Percentiles rank a stretch among this genome's conserved stretches.
Conservation (phyloP, 2,113 vertebrate genomes). For the Alligator sinensis region DNA sequence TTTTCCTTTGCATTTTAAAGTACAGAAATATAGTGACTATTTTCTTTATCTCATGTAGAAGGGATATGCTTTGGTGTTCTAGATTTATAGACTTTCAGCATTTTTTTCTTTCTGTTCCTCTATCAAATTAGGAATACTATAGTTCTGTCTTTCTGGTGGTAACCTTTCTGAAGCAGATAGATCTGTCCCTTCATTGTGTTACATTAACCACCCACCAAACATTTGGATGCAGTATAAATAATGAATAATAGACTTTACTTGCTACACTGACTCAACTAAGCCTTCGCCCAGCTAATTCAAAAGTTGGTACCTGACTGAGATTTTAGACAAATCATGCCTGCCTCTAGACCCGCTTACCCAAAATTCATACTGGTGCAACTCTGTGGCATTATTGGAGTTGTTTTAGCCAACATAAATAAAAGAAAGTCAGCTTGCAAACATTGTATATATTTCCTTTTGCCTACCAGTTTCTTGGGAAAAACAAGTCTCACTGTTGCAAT, state of each 20-base stretch:
- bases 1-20: fast-evolving
- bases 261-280: background rate
- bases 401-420: background rate
- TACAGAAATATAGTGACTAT: background rate
- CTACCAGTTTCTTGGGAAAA: background rate
- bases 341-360: background rate
- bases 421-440: background rate
- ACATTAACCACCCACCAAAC: background rate
- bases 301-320: background rate
- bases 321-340: background rate
- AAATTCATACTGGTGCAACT: background rate
- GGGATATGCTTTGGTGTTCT: background rate
- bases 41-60: background rate
- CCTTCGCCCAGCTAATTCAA: background rate
- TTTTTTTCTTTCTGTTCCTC: background rate
- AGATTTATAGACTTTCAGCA: background rate
- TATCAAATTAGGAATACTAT: background rate
- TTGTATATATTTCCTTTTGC: background rate
- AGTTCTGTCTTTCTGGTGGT: background rate
- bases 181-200: background rate
- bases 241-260: background rate
- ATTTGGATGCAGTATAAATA: background rate
- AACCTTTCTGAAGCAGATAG: background rate
- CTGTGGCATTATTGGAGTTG: background rate
- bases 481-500: background rate